phyloP scores from a whole-genome alignment of 1,140 invertebrate species.

The Harlomillsia oculata region DNA sequence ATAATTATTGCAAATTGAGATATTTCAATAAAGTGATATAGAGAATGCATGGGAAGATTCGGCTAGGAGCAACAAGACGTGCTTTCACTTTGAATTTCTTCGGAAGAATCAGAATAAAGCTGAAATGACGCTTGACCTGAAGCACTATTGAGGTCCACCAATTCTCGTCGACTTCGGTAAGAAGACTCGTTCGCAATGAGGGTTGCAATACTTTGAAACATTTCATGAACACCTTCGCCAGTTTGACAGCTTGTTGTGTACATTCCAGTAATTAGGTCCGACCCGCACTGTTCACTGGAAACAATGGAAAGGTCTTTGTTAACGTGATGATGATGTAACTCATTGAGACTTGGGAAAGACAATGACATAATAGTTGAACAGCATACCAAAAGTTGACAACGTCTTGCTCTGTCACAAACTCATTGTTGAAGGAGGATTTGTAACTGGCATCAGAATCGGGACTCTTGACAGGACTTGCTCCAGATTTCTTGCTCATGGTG shows the following conservation, averaged over 20 bases:
- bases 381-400: slow-evolving; percentile 81
- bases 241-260: slow-evolving; percentile 88
- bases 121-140: too few species aligned
- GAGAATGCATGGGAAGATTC: too few species aligned
- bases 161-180: slow-evolving; percentile 7
- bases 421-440: too few species aligned
- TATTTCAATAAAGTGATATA: too few species aligned
- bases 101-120: too few species aligned
- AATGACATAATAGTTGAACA: neutral
- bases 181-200: slow-evolving; percentile 48
- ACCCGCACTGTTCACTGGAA: slow-evolving; percentile 76
- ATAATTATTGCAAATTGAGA: too few species aligned
- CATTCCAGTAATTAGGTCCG: slow-evolving; percentile 66
- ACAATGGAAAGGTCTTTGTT: neutral
- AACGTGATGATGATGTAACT: neutral
- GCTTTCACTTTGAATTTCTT: too few species aligned
- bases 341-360: neutral
- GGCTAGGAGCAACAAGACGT: too few species aligned
- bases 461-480: too few species aligned
- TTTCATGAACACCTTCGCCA: slow-evolving; percentile 74
- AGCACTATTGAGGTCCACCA: too few species aligned
- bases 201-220: slow-evolving; percentile 77
- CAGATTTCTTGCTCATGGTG: too few species aligned
- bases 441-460: too few species aligned
- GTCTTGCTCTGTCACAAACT: slow-evolving; percentile 72